Evolutionary conservation across 2,888 invertebrate species (phyloP).

Genomic region (Plebejus melissa): DNA sequence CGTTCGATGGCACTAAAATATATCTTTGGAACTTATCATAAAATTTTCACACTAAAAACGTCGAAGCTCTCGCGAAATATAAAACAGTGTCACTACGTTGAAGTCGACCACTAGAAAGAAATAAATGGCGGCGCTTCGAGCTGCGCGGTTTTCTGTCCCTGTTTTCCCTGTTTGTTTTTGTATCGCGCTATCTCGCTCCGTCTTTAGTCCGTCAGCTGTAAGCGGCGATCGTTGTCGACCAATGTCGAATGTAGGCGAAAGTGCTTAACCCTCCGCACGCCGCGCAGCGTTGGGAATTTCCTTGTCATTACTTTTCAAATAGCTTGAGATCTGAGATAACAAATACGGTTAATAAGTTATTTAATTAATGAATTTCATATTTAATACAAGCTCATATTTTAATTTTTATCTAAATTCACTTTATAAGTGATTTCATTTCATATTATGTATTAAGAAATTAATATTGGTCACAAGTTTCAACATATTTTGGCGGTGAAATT

Average conservation of each 20-base stretch:
- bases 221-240: conserved; percentile 63
- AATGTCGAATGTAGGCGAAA: conserved; percentile 67
- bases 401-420: neutral
- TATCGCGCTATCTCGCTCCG: conserved; percentile 51
- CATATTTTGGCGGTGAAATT: neutral
- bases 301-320: conserved; percentile 24
- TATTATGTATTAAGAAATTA: neutral
- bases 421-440: neutral
- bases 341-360: neutral
- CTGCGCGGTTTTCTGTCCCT: conserved; percentile 56
- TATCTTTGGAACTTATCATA: conserved; percentile 60
- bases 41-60: conserved; percentile 67
- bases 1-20: conserved; percentile 49
- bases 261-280: conserved; percentile 61
- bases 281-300: conserved; percentile 39
- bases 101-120: conserved; percentile 70
- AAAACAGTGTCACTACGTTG: conserved; percentile 70
- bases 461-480: neutral
- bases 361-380: neutral
- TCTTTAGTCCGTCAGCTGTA: conserved; percentile 71
- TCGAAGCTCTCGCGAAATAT: conserved; percentile 58
- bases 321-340: too few species aligned
- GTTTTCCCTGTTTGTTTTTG: conserved; percentile 39
- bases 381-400: neutral
- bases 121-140: conserved; percentile 67